Evolutionary conservation across 2,113 vertebrate species (phyloP).

Genomic region (Periophthalmodon schlosseri): DNA sequence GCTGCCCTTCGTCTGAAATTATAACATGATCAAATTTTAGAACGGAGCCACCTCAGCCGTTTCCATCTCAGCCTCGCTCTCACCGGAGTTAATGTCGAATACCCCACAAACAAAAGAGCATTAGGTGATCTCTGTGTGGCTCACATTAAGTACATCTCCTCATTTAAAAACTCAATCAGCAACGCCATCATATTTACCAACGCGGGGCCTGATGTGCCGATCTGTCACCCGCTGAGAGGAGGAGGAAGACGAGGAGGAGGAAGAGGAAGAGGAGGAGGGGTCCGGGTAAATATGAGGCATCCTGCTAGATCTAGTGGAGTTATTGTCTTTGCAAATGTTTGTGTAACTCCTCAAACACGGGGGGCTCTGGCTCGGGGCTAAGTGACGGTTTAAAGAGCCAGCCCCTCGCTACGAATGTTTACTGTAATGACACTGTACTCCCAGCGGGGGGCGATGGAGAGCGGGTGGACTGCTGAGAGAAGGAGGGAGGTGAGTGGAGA

Average conservation of each 20-base stretch:
- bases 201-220: slow-evolving; percentile 39
- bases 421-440: slow-evolving; percentile 88
- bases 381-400: slow-evolving; percentile 96
- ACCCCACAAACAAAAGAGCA: slow-evolving; percentile 22
- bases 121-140: slow-evolving; percentile 5
- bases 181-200: slow-evolving; percentile 61
- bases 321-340: slow-evolving; percentile 98
- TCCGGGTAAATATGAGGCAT: slow-evolving; percentile 73
- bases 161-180: slow-evolving; percentile 40
- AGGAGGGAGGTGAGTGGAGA: slow-evolving; percentile 75
- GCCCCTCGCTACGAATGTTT: slow-evolving; percentile 86
- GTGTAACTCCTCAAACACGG: slow-evolving; percentile 95
- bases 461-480: slow-evolving; percentile 87
- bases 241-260: slow-evolving; percentile 40
- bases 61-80: neutral
- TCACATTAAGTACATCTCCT: slow-evolving; percentile 39
- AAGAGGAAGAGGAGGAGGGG: slow-evolving; percentile 22
- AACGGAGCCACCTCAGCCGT: neutral
- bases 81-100: neutral
- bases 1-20: too few species aligned
- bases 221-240: slow-evolving; percentile 52
- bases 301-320: slow-evolving; percentile 94
- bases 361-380: slow-evolving; percentile 88
- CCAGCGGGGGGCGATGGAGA: slow-evolving; percentile 89
- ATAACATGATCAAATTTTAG: too few species aligned